A percentile compares a stretch with the other conserved stretches of the same genome.
Conservation (phyloP, 1,140 invertebrate species). For the Myzus persicae region DNA sequence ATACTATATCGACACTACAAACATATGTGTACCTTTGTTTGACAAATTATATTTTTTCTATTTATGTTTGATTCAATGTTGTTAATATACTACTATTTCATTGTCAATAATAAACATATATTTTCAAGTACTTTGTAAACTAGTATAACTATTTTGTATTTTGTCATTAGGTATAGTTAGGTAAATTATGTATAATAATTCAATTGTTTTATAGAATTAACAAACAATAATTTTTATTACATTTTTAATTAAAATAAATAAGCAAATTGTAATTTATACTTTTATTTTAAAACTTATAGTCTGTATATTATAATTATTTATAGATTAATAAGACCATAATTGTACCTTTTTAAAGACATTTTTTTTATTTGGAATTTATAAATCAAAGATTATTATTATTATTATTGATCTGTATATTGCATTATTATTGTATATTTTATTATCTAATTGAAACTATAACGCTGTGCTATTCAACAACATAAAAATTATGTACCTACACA, state of each 20-base stretch:
- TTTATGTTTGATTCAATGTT: background rate
- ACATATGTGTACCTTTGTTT: background rate
- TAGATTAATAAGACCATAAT: background rate
- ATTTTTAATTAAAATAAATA: slow-evolving; percentile 16
- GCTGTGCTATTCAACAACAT: background rate
- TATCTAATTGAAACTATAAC: background rate
- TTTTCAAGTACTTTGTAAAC: background rate
- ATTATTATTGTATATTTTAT: background rate
- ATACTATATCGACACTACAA: background rate
- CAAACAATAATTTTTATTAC: background rate
- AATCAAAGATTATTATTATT: background rate
- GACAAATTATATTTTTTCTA: slow-evolving; percentile 6
- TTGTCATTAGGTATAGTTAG: background rate
- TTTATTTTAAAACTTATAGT: background rate
- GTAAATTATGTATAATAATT: background rate
- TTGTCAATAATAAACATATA: background rate
- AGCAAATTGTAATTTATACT: background rate
- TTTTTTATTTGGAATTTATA: background rate
- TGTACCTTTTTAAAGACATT: background rate
- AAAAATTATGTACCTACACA: no score
- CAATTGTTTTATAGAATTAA: background rate
- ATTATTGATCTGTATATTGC: background rate
- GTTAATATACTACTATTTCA: background rate
- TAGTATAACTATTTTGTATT: background rate
- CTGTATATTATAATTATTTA: background rate